These are phyloP conservation scores for Tridacna crocea DNA, from an alignment of 2,888 invertebrate genomes.

Conservation along the genomic window DNA sequence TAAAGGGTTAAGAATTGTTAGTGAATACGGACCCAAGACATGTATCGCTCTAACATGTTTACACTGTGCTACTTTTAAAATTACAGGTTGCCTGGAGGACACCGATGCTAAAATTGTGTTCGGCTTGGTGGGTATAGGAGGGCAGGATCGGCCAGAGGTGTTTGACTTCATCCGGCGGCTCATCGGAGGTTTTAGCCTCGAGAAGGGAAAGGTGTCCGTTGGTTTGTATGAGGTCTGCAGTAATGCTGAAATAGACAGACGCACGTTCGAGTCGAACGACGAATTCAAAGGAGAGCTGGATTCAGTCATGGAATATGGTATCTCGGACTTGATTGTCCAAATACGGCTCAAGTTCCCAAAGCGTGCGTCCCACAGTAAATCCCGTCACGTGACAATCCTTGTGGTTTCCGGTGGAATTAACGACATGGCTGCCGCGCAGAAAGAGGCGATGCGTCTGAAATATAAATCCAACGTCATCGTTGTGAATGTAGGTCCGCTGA, in stretches of 20 bases:
- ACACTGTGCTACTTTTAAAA: no score
- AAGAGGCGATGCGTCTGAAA: neutral
- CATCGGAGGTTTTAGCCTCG: constrained; percentile 36
- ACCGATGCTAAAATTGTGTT: constrained; percentile 45
- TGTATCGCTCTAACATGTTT: no score
- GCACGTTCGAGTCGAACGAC: neutral
- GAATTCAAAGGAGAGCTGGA: constrained; percentile 16
- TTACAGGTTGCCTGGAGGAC: constrained; percentile 34
- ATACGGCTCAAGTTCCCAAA: constrained; percentile 6
- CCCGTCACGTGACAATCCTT: constrained; percentile 9
- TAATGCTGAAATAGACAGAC: neutral
- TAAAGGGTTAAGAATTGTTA: no score
- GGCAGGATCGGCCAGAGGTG: constrained; percentile 26
- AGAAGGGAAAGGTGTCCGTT: constrained; percentile 35
- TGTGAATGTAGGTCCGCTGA: neutral
- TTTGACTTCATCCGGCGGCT: constrained; percentile 39
- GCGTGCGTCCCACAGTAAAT: neutral
- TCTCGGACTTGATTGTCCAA: constrained; percentile 8
- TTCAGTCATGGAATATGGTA: neutral
- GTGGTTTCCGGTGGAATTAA: constrained; percentile 23
- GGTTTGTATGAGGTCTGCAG: constrained; percentile 38
- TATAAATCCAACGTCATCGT: neutral
- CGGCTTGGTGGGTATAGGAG: constrained; percentile 46
- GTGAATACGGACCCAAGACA: no score
- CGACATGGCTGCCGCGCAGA: neutral